phyloP scores from a whole-genome alignment of 2,888 invertebrate genomes.

The Pycnomerus fuliginosus region DNA sequence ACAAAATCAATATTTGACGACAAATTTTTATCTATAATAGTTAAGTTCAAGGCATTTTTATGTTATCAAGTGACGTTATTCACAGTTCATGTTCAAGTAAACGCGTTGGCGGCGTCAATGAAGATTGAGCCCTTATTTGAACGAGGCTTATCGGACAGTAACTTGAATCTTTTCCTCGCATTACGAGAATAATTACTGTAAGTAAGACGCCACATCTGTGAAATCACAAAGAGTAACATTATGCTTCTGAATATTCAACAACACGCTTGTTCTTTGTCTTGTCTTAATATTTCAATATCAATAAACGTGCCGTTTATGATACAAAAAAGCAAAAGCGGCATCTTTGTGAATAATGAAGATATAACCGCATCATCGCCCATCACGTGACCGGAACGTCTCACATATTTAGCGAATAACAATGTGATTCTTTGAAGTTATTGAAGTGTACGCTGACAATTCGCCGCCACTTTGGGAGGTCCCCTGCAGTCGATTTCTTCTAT shows the following conservation, averaged over 20 bases:
- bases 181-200: too few relatives aligned
- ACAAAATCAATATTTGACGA: slow-evolving; percentile 24
- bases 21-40: slow-evolving; percentile 4
- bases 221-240: too few relatives aligned
- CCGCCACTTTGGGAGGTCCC: neutral
- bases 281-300: slow-evolving; percentile 26
- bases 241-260: slow-evolving; percentile 29
- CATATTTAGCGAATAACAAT: slow-evolving; percentile 27
- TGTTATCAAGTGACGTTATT: too few relatives aligned
- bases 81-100: too few relatives aligned
- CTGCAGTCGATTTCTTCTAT: neutral
- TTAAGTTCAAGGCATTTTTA: slow-evolving; percentile 9
- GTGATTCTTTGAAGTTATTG: slow-evolving; percentile 14
- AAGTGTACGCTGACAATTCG: neutral
- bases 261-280: slow-evolving; percentile 24
- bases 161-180: too few relatives aligned
- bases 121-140: too few relatives aligned
- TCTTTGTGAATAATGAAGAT: slow-evolving; percentile 20
- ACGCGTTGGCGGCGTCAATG: too few relatives aligned
- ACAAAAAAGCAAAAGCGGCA: slow-evolving; percentile 10
- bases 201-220: too few relatives aligned
- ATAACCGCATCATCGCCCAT: slow-evolving; percentile 11
- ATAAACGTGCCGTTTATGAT: slow-evolving; percentile 24
- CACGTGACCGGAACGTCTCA: slow-evolving; percentile 31
- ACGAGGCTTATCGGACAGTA: too few relatives aligned